Evolutionary conservation across 1,140 invertebrate species (phyloP), one percentile per base, ranked within the genome.

Genomic region (Dysdera silvatica): DNA sequence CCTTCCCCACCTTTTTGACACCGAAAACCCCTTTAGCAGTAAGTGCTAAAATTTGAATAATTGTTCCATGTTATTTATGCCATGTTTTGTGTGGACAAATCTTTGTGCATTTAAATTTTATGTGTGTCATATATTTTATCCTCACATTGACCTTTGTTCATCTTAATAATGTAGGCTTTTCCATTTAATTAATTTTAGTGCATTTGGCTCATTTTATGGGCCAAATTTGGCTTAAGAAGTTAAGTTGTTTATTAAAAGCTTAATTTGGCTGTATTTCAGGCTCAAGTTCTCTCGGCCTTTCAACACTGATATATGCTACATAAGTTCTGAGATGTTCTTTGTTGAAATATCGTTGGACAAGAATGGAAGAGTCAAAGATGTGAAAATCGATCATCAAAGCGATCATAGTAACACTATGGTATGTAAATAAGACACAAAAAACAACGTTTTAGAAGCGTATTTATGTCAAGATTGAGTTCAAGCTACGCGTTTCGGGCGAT

Each of bases 301-400:
- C 26, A 52, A 54, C n/a, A 35, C 45, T n/a, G 40, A 57, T n/a
- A 87, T 88, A 73, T 81, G 89, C 64, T 94, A 94, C 71, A 94
- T 96, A 75, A 93, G 88, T 26, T 94, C 90, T 0, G 92, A 95
- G 74, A 96, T 96, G 91, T 97, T 96, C 76, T 95, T 92, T 74
- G 82, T 97, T 66, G 91, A 96, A 80, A 87, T 97, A 64, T 73
- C 89, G 33, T 78, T 96, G 31, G 89, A 94, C 71, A 78, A 83
- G 0, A 84, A 81, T 59, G 92, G 91, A 41, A 81, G 82, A 45
- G 86, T 96, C 0, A 87, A 87, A 74, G 92, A 96, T 82, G 91
- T 95, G 1, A 95, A 94, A 79, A 88, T 95, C 69, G 87, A 90
- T 77, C 89, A 94, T 75, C 88, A 92, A 75, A 88, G 88, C 69